Base-by-base conservation (phyloP, 2,113 vertebrate genomes). In the Coreoperca whiteheadi region DNA sequence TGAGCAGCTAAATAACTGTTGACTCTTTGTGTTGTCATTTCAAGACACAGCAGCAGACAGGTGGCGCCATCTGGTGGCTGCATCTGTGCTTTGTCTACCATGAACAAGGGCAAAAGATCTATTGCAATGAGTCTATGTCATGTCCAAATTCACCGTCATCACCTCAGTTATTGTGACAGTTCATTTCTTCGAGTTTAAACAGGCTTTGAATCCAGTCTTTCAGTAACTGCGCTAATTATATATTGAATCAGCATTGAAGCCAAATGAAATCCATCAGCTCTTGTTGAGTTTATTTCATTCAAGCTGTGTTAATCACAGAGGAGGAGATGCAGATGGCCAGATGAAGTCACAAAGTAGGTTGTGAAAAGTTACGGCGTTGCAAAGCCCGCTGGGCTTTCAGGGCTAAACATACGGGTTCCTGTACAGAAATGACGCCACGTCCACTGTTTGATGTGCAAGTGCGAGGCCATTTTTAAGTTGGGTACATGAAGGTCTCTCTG, bases 21-120 rank as follows among this genome's bases (percentile, higher is more conserved):
- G 41, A 4, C 32, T 48, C 30, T 70, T 1, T 8, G 16, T 57
- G n/a, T 43, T 57, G 23, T 23, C n/a, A 23, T 1, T 11, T 20
- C 20, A 16, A 41, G 25, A 21, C 69, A 20, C 23, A 46, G 53
- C 16, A 30, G 64, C 16, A 0, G 75, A 12, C 51, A 12, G 20
- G 41, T 82, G 79, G 73, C 77, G 76, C 87, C 84, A 72, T 59
- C 87, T 78, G 15, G 72, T 85, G 89, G 85, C 4, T 32, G 10
- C 4, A 34, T 20, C 0, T 39, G 21, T 16, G 57, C 72, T 25
- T 2, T 25, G 4, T 6, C 8, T 6, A 9, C 28, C 23, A 2
- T 50, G 25, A n/a, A 23, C 4, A 3, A 23, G 30, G 20, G 28
- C 9, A 10, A 30, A 30, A 48, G 5, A 7, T 59, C 6, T 18